These are phyloP conservation scores for Porites lutea DNA, from an alignment of 64 coral and sea anemone genomes.

Conservation along the genomic window DNA sequence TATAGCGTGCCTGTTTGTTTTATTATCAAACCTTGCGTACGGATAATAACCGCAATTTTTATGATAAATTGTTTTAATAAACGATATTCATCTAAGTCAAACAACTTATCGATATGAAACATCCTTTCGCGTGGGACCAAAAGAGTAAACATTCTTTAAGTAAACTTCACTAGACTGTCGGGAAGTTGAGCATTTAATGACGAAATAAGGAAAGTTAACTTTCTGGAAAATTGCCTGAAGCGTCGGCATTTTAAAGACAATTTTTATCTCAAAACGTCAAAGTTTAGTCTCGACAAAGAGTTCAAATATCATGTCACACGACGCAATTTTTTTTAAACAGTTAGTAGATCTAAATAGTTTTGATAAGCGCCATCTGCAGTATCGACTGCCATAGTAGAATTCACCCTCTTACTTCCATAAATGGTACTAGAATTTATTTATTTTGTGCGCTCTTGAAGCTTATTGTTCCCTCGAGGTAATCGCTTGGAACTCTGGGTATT, in stretches of 20 bases:
- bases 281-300: no score
- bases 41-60: no score
- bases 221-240: not conserved
- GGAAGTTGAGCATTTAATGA: not conserved
- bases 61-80: not conserved
- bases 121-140: not conserved
- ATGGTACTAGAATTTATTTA: no score
- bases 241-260: not conserved
- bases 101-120: not conserved
- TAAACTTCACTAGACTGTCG: not conserved
- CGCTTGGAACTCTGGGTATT: no score
- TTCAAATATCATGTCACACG: no score
- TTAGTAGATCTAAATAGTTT: no score
- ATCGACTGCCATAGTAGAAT: not conserved
- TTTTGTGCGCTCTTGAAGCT: no score
- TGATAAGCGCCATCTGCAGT: no score
- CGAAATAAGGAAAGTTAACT: not conserved
- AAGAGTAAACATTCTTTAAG: constrained; percentile 4
- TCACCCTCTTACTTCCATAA: not conserved
- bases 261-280: not conserved
- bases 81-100: constrained; percentile 26
- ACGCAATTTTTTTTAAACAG: no score
- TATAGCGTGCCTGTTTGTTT: not conserved
- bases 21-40: not conserved
- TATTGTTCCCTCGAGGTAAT: no score